Base-by-base conservation (phyloP, 2,113 vertebrate species). In the Equus przewalskii region DNA sequence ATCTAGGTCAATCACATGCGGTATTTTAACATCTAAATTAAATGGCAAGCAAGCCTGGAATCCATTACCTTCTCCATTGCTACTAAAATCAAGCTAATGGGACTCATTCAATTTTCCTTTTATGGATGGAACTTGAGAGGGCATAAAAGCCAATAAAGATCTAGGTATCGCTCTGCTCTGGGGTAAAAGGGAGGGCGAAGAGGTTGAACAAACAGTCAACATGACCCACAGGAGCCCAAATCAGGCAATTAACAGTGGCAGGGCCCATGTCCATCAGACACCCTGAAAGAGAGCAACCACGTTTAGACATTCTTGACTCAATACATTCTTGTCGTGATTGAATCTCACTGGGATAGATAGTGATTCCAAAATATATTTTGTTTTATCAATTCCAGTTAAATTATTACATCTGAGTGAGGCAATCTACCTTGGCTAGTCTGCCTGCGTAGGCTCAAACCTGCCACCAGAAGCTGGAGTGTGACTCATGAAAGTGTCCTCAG, bases 21-120 rank as follows among this genome's bases (percentile, higher is more conserved):
- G 67, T 81, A 82, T 64, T 95, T 97, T 94, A 95, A 95, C 89
- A 87, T 92, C 89, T 93, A 92, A 93, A 96, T 97, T 97, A 97
- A 97, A 96, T 92, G 75, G 54, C 49, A 54, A 73, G 33, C 12
- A 21, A 83, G 26, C 33, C 83, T 51, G 16, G 95, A 69, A 80
- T 86, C 60, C 75, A 96, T 92, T 88, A 87, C 97, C 51, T 96
- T 95, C 62, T 89, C 73, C n/a, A n/a, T 91, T 7, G 15, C 82
- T 64, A 90, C 64, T 79, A 54, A 97, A 96, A 95, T 94, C 86
- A 94, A 91, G 75, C 93, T 87, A 96, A 96, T 49, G 86, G 78
- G 86, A 87, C 84, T 46, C 18, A 92, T 93, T 91, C 70, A 78
- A 49, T 92, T 94, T 86, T 97, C 93, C 85, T 89, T 33, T 92